Evolutionary conservation across 2,888 invertebrate species (phyloP).

Genomic region (Drosophila anceps): DNA sequence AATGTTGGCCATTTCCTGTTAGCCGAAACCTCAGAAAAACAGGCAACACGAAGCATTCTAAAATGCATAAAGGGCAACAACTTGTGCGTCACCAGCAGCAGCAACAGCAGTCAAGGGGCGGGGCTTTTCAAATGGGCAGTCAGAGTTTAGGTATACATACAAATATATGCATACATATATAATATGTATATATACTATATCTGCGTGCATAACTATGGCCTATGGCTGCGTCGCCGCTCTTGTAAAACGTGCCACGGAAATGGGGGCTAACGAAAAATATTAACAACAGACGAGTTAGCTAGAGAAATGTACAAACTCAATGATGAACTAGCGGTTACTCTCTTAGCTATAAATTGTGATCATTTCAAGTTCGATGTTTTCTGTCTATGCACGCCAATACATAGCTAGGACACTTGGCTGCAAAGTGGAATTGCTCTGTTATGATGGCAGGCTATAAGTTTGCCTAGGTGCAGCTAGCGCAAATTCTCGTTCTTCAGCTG

Average conservation of each 20-base stretch:
- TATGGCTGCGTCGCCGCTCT: constrained; percentile 22
- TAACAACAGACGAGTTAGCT: constrained; percentile 22
- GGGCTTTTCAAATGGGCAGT: background rate
- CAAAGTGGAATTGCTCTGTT: too few species aligned
- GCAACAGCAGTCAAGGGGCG: background rate
- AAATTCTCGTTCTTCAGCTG: too few species aligned
- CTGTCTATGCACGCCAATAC: background rate
- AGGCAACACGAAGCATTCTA: constrained; percentile 41
- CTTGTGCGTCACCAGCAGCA: constrained; percentile 64
- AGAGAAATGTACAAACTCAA: background rate
- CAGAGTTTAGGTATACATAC: too few species aligned
- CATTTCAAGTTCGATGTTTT: background rate
- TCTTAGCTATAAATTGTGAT: background rate
- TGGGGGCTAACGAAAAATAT: constrained; percentile 53
- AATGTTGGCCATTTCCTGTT: constrained; percentile 81
- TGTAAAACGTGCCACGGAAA: constrained; percentile 60
- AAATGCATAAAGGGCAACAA: constrained; percentile 72
- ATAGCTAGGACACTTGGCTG: too few species aligned
- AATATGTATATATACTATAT: background rate
- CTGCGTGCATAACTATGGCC: constrained; percentile 23
- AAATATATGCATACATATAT: background rate
- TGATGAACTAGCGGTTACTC: constrained; percentile 15
- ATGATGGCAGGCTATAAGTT: too few species aligned
- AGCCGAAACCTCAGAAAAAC: constrained; percentile 59
- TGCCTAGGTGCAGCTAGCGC: too few species aligned